phyloP scores from a whole-genome alignment of 2,888 invertebrate species.

The Ectemnius lituratus region DNA sequence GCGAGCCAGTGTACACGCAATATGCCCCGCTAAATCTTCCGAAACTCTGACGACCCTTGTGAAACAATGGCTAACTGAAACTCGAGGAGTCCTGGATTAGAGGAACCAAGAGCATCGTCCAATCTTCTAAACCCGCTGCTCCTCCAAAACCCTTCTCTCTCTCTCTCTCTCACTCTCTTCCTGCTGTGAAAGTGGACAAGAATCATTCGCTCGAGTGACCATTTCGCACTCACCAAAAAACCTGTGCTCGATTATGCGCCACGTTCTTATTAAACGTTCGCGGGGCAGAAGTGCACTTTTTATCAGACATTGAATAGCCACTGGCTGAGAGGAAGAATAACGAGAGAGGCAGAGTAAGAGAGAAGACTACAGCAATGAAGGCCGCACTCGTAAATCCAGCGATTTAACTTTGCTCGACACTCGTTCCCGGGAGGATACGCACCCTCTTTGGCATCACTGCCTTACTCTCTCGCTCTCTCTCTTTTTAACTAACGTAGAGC shows the following conservation, averaged over 20 bases:
- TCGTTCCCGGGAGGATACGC: conserved; percentile 28
- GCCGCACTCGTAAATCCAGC: conserved; percentile 51
- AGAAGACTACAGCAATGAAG: conserved; percentile 23
- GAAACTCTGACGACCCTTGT: conserved; percentile 17
- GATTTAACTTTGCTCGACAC: conserved; percentile 56
- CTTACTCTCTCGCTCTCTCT: conserved; percentile 6
- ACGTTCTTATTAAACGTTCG: neutral
- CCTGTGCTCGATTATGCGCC: neutral
- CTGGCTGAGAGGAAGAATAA: conserved; percentile 6
- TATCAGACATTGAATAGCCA: neutral
- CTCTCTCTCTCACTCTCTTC: too few relatives aligned
- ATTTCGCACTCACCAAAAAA: neutral
- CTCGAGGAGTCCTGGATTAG: conserved; percentile 38
- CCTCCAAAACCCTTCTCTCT: too few relatives aligned
- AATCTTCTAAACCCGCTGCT: too few relatives aligned
- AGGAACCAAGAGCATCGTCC: conserved; percentile 13
- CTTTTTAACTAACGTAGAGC: neutral
- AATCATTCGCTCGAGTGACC: too few relatives aligned
- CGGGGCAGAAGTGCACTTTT: neutral
- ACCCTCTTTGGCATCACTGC: neutral
- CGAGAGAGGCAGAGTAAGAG: conserved; percentile 14
- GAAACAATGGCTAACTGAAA: conserved; percentile 43
- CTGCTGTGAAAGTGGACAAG: too few relatives aligned
- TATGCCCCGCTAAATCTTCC: conserved; percentile 50
- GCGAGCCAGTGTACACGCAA: conserved; percentile 51